Evolutionary conservation across 2,113 vertebrate species (phyloP).

Genomic region (Cygnus atratus): DNA sequence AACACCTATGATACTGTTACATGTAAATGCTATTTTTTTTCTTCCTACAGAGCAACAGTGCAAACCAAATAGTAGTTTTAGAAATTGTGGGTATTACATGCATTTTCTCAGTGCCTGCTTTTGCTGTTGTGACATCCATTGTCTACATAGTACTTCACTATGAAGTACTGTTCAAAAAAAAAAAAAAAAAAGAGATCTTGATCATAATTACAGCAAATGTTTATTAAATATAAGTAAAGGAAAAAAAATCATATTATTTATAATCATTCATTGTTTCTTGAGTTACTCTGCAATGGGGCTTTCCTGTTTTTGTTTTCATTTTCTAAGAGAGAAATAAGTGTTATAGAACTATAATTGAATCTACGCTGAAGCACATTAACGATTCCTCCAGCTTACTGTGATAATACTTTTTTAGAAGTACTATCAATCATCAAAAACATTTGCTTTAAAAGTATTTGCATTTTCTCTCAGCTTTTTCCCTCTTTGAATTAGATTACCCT

Average conservation of each 20-base stretch:
- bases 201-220: not conserved
- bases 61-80: not conserved
- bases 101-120: not conserved
- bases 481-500: not conserved
- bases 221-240: not conserved
- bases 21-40: too few relatives aligned
- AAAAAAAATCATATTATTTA: not conserved
- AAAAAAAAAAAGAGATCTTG: not conserved
- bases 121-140: not conserved
- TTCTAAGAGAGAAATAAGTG: not conserved
- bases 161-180: not conserved
- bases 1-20: not conserved
- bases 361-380: not conserved
- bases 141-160: not conserved
- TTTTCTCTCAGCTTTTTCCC: not conserved
- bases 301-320: not conserved
- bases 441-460: not conserved
- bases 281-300: not conserved
- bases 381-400: not conserved
- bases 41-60: not conserved
- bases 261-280: not conserved
- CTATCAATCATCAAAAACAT: not conserved
- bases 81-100: not conserved
- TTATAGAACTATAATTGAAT: constrained; percentile 11
- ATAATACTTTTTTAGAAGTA: not conserved